Percentiles rank a stretch among this genome's conserved stretches.
Conservation (phyloP, 2,797 vertebrate genomes). For the Acanthurus leucopareius region DNA sequence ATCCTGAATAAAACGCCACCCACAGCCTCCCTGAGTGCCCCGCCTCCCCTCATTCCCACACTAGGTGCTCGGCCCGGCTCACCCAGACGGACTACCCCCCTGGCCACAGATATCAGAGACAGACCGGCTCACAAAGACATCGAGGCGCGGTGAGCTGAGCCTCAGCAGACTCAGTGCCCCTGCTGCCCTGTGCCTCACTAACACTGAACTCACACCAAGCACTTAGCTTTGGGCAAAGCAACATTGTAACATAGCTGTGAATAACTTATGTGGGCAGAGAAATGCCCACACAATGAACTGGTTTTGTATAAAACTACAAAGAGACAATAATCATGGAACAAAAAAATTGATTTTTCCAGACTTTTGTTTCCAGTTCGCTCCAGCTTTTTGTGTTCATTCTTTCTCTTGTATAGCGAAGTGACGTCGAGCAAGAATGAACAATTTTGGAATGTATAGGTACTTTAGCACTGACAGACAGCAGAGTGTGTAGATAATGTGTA, state of each 20-base stretch:
- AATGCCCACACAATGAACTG: slow-evolving; percentile 52
- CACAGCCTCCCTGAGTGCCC: slow-evolving; percentile 94
- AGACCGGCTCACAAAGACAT: slow-evolving; percentile 96
- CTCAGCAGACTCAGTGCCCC: slow-evolving; percentile 34
- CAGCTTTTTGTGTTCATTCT: slow-evolving; percentile 86
- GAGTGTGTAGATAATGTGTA: slow-evolving; percentile 92
- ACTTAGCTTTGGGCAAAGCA: slow-evolving; percentile 81
- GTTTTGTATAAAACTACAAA: slow-evolving; percentile 81
- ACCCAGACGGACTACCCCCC: slow-evolving; percentile 96
- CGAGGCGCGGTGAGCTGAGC: slow-evolving; percentile 91
- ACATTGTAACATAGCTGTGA: slow-evolving; percentile 86
- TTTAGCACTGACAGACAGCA: slow-evolving; percentile 75
- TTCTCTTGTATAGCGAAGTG: slow-evolving; percentile 85
- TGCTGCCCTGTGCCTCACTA: slow-evolving; percentile 69
- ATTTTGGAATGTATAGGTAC: slow-evolving; percentile 84
- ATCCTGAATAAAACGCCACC: slow-evolving; percentile 95
- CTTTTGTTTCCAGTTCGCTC: slow-evolving; percentile 85
- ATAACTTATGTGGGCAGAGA: slow-evolving; percentile 77
- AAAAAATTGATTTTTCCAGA: slow-evolving; percentile 86
- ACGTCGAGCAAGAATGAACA: slow-evolving; percentile 64
- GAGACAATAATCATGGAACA: slow-evolving; percentile 70
- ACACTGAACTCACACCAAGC: slow-evolving; percentile 82
- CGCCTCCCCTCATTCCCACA: slow-evolving; percentile 95
- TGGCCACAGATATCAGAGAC: slow-evolving; percentile 94
- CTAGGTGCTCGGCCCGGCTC: slow-evolving; percentile 91